Evolutionary conservation across 37 sponge, comb jelly and placozoan species (phyloP), one percentile per base, ranked within the genome.

Genomic region (Hexactinellida sp.): DNA sequence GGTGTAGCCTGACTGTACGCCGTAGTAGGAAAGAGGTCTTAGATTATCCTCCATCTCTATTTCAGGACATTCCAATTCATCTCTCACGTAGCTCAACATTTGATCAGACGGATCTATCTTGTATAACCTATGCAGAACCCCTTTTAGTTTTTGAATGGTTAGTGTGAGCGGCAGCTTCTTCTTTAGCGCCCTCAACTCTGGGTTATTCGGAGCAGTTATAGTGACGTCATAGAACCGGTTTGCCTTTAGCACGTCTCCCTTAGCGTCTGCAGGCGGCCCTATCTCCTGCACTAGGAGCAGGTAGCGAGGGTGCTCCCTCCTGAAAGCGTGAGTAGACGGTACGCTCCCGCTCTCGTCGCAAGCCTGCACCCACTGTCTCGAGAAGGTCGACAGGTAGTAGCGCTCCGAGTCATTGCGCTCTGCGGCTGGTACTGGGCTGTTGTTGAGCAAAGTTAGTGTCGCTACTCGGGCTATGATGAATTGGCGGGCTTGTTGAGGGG

Each of bases 81-180:
- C 23, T 16, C 37, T 5, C 84, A 83, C 84, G 25, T 83, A 37
- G 54, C 89, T 90, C 0, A 93, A 86, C 37, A 38, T 83, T 83
- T 95, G 95, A 32, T 71, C 84, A 34, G 92, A 85, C 0, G 86
- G 82, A 84, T 95, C 91, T 0, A 94, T 82, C 82, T 89, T 92
- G 85, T 87, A 92, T 38, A 92, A 37, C 7, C 95, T 86, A 28
- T 89, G 92, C 19, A 95, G 87, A 23, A 95, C 52, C 35, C 89
- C 92, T 54, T 94, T 95, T 19, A 95, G 87, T 38, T 95, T 95
- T 88, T 91, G 92, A 36, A 95, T 85, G 36, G 96, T 92, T 24
- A 82, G 86, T 88, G 82, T 37, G 54, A 25, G 30, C 16, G 96
- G 96, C 10, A 95, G 87, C 86, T 94, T 94, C 91, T 94, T 95